Conservation (phyloP, 2,888 invertebrate species). For the Ennomos fuscantarius region DNA sequence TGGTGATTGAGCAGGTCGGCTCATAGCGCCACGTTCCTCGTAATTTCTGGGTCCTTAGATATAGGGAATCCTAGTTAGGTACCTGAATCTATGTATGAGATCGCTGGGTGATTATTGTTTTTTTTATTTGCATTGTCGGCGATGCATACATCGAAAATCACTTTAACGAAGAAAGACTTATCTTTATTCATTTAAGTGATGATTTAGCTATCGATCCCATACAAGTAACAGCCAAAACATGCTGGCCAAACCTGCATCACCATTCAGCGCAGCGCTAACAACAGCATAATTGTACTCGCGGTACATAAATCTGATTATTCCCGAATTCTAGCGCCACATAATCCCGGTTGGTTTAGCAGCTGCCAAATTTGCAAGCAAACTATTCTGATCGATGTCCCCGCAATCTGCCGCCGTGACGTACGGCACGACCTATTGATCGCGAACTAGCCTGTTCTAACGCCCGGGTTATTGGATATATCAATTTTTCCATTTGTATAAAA, state of each 20-base stretch:
- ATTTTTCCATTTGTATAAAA: slow-evolving; percentile 2
- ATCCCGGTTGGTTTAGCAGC: slow-evolving; percentile 65
- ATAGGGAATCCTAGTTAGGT: too few species aligned
- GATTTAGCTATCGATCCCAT: too few species aligned
- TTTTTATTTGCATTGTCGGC: too few species aligned
- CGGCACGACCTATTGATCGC: slow-evolving; percentile 54
- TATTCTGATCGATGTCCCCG: slow-evolving; percentile 72
- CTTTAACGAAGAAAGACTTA: too few species aligned
- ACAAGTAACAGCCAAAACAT: too few species aligned
- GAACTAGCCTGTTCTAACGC: slow-evolving; percentile 35
- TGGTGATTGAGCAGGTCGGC: too few species aligned
- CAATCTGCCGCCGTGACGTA: slow-evolving; percentile 64
- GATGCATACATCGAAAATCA: too few species aligned
- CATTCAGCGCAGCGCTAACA: slow-evolving; percentile 23
- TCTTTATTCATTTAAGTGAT: too few species aligned
- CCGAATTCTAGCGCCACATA: slow-evolving; percentile 51
- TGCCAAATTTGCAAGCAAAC: slow-evolving; percentile 75
- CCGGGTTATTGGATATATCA: slow-evolving; percentile 10
- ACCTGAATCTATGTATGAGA: too few species aligned
- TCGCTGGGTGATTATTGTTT: too few species aligned
- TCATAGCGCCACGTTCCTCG: too few species aligned
- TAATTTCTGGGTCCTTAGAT: too few species aligned
- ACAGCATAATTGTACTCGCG: slow-evolving; percentile 42
- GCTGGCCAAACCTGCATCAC: slow-evolving; percentile 15
- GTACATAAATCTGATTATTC: slow-evolving; percentile 58